Evolutionary conservation across 2,113 vertebrate genomes (phyloP).

Genomic region (Formicarius rufipectus): DNA sequence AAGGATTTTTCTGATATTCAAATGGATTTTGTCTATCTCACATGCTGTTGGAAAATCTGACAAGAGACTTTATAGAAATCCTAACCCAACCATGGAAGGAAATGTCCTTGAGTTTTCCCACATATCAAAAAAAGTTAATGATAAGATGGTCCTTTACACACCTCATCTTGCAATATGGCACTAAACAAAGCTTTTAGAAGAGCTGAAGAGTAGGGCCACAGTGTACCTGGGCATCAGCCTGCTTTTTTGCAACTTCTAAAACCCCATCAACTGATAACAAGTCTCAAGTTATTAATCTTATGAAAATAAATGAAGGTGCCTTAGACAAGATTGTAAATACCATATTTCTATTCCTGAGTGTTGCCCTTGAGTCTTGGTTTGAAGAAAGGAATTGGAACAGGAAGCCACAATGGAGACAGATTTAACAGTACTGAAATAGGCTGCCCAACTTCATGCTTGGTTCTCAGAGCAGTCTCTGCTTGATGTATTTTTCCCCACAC

Average conservation of each 20-base stretch:
- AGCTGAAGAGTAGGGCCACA: background rate
- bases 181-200: background rate
- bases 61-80: background rate
- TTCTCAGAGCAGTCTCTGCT: background rate
- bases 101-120: background rate
- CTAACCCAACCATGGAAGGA: background rate
- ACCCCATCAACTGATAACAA: background rate
- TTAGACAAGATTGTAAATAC: background rate
- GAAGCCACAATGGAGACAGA: background rate
- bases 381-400: background rate
- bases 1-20: background rate
- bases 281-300: background rate
- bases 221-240: background rate
- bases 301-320: background rate
- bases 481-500: rapidly evolving
- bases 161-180: background rate
- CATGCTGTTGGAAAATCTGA: background rate
- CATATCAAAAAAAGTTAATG: background rate
- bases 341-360: background rate
- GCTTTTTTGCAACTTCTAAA: background rate
- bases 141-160: background rate
- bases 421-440: background rate
- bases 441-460: background rate
- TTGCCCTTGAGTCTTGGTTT: background rate
- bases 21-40: background rate